These are phyloP conservation scores for Cephus cinctus DNA, from an alignment of 1,140 invertebrate genomes.

Conservation along the genomic window DNA sequence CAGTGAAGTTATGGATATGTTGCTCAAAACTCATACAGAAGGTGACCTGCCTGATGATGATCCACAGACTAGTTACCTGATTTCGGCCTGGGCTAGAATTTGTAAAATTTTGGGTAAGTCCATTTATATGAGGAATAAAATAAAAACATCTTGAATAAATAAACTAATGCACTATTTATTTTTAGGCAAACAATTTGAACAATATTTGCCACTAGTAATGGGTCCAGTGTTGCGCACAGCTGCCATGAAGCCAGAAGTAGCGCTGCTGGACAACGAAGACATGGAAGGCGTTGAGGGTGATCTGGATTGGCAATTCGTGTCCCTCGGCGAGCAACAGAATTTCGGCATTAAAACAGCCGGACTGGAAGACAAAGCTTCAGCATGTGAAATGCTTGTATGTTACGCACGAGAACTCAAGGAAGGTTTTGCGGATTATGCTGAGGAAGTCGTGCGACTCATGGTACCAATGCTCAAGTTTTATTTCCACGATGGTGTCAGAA, in stretches of 20 bases:
- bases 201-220: slow-evolving; percentile 97
- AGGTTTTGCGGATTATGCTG: slow-evolving; percentile 91
- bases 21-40: slow-evolving; percentile 87
- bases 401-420: slow-evolving; percentile 97
- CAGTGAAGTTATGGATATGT: slow-evolving; percentile 93
- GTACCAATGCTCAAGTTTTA: slow-evolving; percentile 98
- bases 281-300: slow-evolving; percentile 85
- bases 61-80: slow-evolving; percentile 96
- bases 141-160: slow-evolving; percentile 1
- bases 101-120: slow-evolving; percentile 89
- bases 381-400: slow-evolving; percentile 98
- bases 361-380: slow-evolving; percentile 97
- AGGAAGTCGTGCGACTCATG: slow-evolving; percentile 93
- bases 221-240: slow-evolving; percentile 94
- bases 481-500: slow-evolving; percentile 94
- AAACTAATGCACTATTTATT: slow-evolving; percentile 5
- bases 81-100: slow-evolving; percentile 98
- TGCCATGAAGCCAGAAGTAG: slow-evolving; percentile 94
- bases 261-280: slow-evolving; percentile 92
- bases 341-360: slow-evolving; percentile 89
- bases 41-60: slow-evolving; percentile 89
- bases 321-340: slow-evolving; percentile 93
- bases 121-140: not conserved
- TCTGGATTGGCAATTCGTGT: slow-evolving; percentile 97
- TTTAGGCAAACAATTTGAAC: slow-evolving; percentile 85